Base-by-base conservation (phyloP, 2,888 invertebrate species). In the Spodoptera littoralis region DNA sequence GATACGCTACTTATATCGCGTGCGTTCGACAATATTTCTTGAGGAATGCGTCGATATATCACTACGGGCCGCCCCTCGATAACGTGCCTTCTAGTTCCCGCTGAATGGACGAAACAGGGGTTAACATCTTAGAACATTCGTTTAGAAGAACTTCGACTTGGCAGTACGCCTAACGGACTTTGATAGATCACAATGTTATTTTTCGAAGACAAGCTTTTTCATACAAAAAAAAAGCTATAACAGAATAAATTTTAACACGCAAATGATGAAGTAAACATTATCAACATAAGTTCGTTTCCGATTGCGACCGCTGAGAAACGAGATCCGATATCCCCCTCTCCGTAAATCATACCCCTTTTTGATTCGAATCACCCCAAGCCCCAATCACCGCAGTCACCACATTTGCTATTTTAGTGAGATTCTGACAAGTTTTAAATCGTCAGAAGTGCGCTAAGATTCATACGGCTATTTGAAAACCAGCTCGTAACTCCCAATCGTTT, bases 21-120 rank as follows among this genome's bases (percentile, higher is more conserved):
- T 88, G 88, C 83, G 82, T 80, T 83, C 80, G 79, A 84, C 85
- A 82, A 89, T 92, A 91, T 90, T 89, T 92, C 88, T 90, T 84
- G 76, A 82, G 82, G 85, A 89, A 88, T 86, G 83, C 84, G 84
- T 78, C 89, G 77, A 93, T 92, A 91, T 92, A 93, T 93, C 92
- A 92, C 88, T 80, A 77, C 73, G 81, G 84, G 81, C 80, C 83
- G 79, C 87, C 90, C 90, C 89, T 87, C 88, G 86, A 90, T 89
- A 89, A 86, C 86, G 84, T 83, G 84, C 83, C 85, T 87, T 85
- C 86, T 80, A 78, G 83, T 89, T 89, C 87, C 87, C 84, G 87
- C 86, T 86, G 86, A 87, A 84, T 88, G 82, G 83, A 84, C 84
- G 80, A 63, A 72, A 74, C 65, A 69, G 67, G 70, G 66, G 70